These are phyloP conservation scores for Trichosurus vulpecula DNA, from an alignment of 2,797 vertebrate species.

Conservation along the genomic window DNA sequence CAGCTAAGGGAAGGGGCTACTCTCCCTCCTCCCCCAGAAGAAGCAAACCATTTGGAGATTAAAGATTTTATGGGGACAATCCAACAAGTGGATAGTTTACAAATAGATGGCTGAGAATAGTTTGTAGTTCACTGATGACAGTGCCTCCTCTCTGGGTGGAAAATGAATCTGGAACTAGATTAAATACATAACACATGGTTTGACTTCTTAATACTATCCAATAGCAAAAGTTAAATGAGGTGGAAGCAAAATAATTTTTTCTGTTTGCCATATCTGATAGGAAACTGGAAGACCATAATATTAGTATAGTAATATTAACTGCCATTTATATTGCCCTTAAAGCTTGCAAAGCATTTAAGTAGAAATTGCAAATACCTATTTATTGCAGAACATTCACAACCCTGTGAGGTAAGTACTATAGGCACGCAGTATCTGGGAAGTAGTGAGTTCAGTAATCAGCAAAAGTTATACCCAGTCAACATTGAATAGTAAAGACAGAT, in stretches of 20 bases:
- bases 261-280: not conserved
- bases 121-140: not conserved
- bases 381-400: not conserved
- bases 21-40: not conserved
- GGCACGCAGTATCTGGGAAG: not conserved
- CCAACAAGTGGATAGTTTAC: not conserved
- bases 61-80: not conserved
- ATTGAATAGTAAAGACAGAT: not conserved
- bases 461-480: not conserved
- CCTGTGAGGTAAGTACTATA: not conserved
- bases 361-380: not conserved
- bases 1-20: not conserved
- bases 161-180: conserved; percentile 32
- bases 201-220: conserved; percentile 21
- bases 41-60: not conserved
- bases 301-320: not conserved
- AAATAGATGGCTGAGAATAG: conserved; percentile 3
- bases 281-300: not conserved
- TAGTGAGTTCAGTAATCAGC: not conserved
- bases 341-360: not conserved
- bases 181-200: conserved; percentile 1
- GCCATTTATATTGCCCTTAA: not conserved
- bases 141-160: not conserved
- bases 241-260: not conserved
- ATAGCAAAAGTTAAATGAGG: conserved; percentile 1